Percentiles rank a stretch among this genome's conserved stretches.
Evolutionary conservation across 23 tunicate genomes (phyloP).

Genomic region (Phallusia fumigata): DNA sequence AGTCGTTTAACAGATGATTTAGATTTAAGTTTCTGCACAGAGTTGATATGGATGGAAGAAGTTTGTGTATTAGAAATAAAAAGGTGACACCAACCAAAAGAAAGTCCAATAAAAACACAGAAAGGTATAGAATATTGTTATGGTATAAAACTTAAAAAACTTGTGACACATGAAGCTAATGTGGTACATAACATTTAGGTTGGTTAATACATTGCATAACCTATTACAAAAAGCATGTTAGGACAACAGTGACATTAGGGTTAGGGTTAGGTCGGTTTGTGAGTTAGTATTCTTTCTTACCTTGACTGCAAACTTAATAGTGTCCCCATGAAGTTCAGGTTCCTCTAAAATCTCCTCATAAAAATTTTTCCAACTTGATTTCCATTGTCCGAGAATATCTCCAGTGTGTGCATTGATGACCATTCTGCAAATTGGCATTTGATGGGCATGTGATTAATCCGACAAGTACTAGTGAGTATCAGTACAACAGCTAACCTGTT

Average conservation of each 20-base stretch:
- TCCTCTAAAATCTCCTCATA: conserved; percentile 50
- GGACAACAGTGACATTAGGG: no score
- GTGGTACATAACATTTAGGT: no score
- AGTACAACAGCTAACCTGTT: conserved; percentile 23
- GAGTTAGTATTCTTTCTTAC: conserved; percentile 4
- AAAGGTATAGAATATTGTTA: background rate
- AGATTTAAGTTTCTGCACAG: conserved; percentile 26
- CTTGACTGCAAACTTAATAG: conserved; percentile 48
- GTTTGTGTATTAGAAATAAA: background rate
- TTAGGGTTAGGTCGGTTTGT: no score
- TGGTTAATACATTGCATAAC: no score
- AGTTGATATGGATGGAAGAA: background rate
- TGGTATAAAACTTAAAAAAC: background rate
- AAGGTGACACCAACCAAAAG: background rate
- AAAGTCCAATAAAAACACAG: background rate
- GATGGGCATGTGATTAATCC: no score
- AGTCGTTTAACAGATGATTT: conserved; percentile 24
- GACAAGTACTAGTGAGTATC: background rate
- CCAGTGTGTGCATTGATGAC: conserved; percentile 71
- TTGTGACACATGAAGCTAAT: background rate
- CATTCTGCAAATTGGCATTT: conserved; percentile 21
- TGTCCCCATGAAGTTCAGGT: conserved; percentile 27
- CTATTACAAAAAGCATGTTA: no score
- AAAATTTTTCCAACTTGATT: conserved; percentile 57
- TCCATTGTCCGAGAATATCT: conserved; percentile 84